A percentile compares a stretch with the other conserved stretches of the same genome.
These are phyloP conservation scores for Syngnathus rostellatus DNA, from an alignment of 2,797 vertebrate species.

Conservation along the genomic window DNA sequence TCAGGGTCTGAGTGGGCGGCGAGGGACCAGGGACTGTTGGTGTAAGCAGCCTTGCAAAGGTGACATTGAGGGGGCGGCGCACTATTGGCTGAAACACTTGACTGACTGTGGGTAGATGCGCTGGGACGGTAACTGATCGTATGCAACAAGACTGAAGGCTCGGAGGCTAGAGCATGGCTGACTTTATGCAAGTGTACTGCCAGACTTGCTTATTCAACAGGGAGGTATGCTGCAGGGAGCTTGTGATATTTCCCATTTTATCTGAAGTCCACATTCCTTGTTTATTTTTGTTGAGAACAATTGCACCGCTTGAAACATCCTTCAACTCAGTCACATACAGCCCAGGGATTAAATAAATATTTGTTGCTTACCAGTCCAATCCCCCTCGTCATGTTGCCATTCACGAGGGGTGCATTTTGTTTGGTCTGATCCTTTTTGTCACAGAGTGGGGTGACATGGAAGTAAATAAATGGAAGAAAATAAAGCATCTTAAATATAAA, in stretches of 20 bases:
- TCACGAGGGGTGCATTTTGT: neutral
- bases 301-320: neutral
- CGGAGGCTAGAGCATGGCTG: neutral
- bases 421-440: neutral
- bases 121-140: neutral
- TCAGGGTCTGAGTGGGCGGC: too few species aligned
- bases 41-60: neutral
- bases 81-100: neutral
- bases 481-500: neutral
- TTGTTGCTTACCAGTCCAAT: neutral
- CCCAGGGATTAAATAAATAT: neutral
- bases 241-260: neutral
- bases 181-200: neutral
- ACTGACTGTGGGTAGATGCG: neutral
- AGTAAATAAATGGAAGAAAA: neutral
- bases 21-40: neutral
- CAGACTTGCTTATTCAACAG: neutral
- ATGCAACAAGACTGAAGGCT: neutral
- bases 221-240: neutral
- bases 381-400: neutral
- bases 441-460: neutral
- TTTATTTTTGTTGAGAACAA: neutral
- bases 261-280: neutral
- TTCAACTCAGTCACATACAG: neutral
- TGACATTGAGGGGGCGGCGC: neutral